Base-by-base conservation (phyloP, 1,140 invertebrate species). In the Drosophila takahashii region DNA sequence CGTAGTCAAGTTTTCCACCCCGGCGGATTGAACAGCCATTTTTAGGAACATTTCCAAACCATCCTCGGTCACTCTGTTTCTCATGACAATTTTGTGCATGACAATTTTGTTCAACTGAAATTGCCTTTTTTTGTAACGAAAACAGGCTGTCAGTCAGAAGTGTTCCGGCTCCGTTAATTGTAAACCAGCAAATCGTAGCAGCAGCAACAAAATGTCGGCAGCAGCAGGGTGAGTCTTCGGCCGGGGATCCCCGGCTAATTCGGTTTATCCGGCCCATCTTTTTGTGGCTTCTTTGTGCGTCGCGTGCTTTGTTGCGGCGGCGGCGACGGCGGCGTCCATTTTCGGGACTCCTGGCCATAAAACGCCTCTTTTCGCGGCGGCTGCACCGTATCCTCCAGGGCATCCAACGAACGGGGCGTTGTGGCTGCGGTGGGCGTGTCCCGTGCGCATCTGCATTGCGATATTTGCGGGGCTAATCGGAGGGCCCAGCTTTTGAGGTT, bases 241-340 rank as follows among this genome's bases (percentile, higher is more conserved):
- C 18, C 32, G 6, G 7, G n/a, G 1, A 41, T 15, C 39, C 15
- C 16, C 29, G 29, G 16, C 7, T 9, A 9, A 3, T 10, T 9
- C 4, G 7, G 3, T 8, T 8, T 18, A 18, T 10, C 18, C 32
- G 6, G 22, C 27, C 57, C 37, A 69, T 80, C 81, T 76, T 86
- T 85, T 86, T 86, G 83, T 87, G 83, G 84, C 84, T 89, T 89
- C 80, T 80, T 77, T 87, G 76, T 83, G 76, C 69, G 77, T 74
- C 62, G 84, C 83, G 84, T 87, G 84, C 76, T 89, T 83, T 83
- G 64, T 53, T 59, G 48, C 36, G 15, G 44, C 52, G 27, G 62
- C 64, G 42, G 50, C 60, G 61, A 78, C 83, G 45, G 54, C 60
- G 71, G 79, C 84, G 84, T 84, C 79, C 81, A 84, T 84, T 87